Conservation (phyloP, 2,797 vertebrate species). For the Chrysolophus pictus region DNA sequence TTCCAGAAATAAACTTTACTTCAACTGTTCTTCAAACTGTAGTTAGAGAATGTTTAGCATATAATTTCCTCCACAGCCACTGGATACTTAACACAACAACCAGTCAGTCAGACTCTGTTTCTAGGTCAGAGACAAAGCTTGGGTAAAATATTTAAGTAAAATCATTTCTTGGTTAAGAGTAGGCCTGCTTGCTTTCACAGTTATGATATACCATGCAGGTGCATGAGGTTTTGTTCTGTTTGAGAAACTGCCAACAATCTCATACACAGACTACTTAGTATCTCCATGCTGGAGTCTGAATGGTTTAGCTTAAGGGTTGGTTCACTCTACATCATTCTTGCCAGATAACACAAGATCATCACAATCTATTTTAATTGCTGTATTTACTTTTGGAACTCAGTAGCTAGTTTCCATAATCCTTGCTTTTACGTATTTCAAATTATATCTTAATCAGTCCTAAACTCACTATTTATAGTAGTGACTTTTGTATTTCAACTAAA, state of each 20-base stretch:
- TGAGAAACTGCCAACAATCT: not conserved
- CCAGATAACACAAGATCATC: not conserved
- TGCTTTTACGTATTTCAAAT: not conserved
- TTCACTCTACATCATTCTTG: not conserved
- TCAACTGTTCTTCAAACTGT: not conserved
- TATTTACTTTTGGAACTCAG: not conserved
- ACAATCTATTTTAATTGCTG: not conserved
- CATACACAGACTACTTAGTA: fast-evolving
- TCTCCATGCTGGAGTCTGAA: not conserved
- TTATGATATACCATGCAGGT: not conserved
- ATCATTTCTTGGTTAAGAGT: not conserved
- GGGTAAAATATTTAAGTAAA: not conserved
- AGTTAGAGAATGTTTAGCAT: not conserved
- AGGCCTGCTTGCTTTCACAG: not conserved
- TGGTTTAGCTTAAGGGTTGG: not conserved
- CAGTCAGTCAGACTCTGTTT: not conserved
- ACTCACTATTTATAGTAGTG: not conserved
- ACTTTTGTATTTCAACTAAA: not conserved
- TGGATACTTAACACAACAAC: not conserved
- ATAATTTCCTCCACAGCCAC: slow-evolving; percentile 14
- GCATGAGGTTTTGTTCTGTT: not conserved
- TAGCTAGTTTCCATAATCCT: not conserved
- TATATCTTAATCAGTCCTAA: not conserved
- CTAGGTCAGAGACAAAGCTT: not conserved
- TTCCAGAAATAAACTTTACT: slow-evolving; percentile 51